Evolutionary conservation across 2,797 vertebrate species (phyloP), one percentile per base, ranked within the genome.

Genomic region (Malurus leucopterus): DNA sequence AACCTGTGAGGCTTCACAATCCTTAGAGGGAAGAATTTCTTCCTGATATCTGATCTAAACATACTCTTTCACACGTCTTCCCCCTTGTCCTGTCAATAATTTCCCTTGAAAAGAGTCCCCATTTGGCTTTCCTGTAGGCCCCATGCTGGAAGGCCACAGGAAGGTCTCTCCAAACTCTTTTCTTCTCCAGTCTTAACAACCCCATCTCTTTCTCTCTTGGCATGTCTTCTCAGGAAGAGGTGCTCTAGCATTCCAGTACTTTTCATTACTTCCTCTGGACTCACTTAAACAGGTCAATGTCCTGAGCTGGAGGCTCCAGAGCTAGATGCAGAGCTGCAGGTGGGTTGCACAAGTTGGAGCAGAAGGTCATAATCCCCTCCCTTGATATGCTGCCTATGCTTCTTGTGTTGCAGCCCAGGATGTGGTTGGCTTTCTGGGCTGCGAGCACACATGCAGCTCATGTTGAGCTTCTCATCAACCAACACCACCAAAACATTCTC

Each of bases 231-330:
- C 26, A 26, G 43, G 38, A 59, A 36, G 38, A 30, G 8, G 11
- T 50, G 26, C 21, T 79, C 26, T 32, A 50, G 5, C 8, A 24
- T 11, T 27, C 22, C 44, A 21, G 17, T n/a, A 7, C 36, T n/a
- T 21, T 51, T 22, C 11, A 9, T 44, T n/a, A 27, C 46, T 17
- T 51, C 6, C n/a, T 69, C 40, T 53, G 32, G 47, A 53, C 22
- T 44, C 0, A 0, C 18, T 70, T 51, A 49, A 54, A 16, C 13
- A 17, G 21, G 24, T 41, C 34, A 9, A 6, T 36, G 14, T 24
- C 38, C 27, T 19, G 15, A 30, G n/a, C 21, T 69, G 55, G 18
- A 55, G 14, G 51, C 11, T 11, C 22, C 55, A 53, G 40, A 80
- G 47, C 18, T 38, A 23, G 34, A 38, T 14, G 40, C 23, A 46